Evolutionary conservation across 2,888 invertebrate genomes (phyloP), one percentile per base, ranked within the genome.

Genomic region (Caenorhabditis imperialis): DNA sequence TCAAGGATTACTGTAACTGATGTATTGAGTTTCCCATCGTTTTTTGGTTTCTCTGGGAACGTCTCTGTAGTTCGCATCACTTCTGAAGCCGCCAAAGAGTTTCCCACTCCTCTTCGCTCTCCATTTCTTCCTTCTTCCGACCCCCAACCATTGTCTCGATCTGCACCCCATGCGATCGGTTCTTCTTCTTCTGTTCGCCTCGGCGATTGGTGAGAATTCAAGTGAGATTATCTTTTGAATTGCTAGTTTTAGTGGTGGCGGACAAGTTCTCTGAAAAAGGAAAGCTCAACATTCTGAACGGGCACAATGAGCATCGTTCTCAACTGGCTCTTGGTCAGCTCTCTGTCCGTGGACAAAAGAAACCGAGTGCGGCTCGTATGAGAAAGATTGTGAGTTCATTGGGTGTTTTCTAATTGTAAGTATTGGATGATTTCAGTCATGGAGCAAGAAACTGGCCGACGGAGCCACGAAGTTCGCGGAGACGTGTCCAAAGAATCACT

Each of bases 401-500:
- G 18, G 18, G 18, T n/a, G 18, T 20, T 27, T 18, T 37, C 25
- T 0, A 37, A 35, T 10, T 22, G 10, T 14, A 23, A n/a, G 22
- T 37, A 53, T 23, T 20, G 1, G 3, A 14, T 55, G 27, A 23
- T 44, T 58, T 20, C 37, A 69, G 69, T 44, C 50, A 6, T 69
- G 69, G 69, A 60, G 58, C 38, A 5, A 14, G 6, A 38, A 44
- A 37, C 27, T 69, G 16, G 27, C 58, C 1, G 0, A 8, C 14
- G n/a, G 23, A 4, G 69, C 69, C 8, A n/a, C 16, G 27, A 38
- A 25, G 27, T 69, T 51, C 25, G 69, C 69, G 2, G 58, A 69
- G 18, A 38, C 53, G 4, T 69, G 69, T 30, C 69, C 69, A n/a
- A 69, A 50, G 33, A 60, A 60, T 40, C 69, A 69, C 25, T 69